Evolutionary conservation across 2,113 vertebrate genomes (phyloP).

Genomic region (Sylvilagus bachmani): DNA sequence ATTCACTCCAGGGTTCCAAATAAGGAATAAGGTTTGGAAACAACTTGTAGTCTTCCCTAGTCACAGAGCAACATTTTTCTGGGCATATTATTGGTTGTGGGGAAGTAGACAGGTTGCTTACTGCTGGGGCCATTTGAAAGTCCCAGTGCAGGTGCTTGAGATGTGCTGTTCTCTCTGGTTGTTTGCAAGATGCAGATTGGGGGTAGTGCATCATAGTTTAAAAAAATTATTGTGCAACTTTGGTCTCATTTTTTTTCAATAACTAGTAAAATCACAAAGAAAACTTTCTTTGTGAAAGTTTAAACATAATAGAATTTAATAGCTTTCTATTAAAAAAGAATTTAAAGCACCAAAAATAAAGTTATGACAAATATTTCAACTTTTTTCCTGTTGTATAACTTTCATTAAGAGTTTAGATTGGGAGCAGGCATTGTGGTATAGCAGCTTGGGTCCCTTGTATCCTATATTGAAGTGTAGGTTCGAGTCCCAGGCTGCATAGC

Average conservation of each 20-base stretch:
- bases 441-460: no score
- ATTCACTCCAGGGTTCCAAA: background rate
- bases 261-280: background rate
- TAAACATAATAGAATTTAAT: background rate
- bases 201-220: background rate
- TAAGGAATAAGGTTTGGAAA: background rate
- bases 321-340: no score
- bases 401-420: background rate
- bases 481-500: no score
- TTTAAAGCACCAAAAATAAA: slow-evolving; percentile 22
- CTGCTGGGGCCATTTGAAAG: background rate
- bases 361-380: background rate
- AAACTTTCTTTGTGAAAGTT: background rate
- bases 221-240: background rate
- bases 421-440: no score
- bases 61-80: background rate
- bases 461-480: no score
- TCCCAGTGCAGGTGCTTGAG: background rate
- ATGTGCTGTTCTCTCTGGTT: background rate
- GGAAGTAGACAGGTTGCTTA: no score
- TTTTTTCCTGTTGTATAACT: background rate
- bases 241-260: slow-evolving; percentile 33
- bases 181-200: background rate
- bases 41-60: background rate
- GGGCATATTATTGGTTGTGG: background rate